Conservation (phyloP, 2,797 vertebrate genomes). For the Moxostoma hubbsi region DNA sequence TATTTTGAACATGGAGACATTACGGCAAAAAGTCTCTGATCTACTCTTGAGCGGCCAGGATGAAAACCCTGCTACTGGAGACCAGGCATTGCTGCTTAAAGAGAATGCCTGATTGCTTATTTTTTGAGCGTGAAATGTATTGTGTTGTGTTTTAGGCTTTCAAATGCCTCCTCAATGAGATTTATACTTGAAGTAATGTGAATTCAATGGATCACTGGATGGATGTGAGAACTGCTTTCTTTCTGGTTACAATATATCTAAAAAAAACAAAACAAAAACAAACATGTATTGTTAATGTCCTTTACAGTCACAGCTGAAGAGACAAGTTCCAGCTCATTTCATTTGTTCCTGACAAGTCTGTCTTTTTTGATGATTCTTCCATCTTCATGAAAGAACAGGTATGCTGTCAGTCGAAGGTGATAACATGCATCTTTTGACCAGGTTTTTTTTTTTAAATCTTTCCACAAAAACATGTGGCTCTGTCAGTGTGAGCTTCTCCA, state of each 20-base stretch:
- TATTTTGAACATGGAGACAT: slow-evolving; percentile 13
- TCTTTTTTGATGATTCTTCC: too few relatives aligned
- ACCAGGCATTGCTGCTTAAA: slow-evolving; percentile 30
- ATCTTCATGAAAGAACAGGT: too few relatives aligned
- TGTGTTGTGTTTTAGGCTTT: not conserved
- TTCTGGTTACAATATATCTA: not conserved
- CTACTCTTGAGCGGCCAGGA: slow-evolving; percentile 5
- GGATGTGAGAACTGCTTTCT: not conserved
- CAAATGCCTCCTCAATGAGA: not conserved
- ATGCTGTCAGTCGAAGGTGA: slow-evolving; percentile 3
- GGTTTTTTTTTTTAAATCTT: not conserved
- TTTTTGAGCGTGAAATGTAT: slow-evolving; percentile 22
- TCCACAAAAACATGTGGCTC: not conserved
- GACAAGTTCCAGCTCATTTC: too few relatives aligned
- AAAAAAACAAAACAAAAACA: not conserved
- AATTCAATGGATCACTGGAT: not conserved
- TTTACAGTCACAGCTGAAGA: too few relatives aligned
- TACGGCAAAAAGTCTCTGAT: slow-evolving; percentile 37
- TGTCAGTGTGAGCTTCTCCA: not conserved
- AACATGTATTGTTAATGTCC: too few relatives aligned
- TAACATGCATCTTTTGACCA: slow-evolving; percentile 5
- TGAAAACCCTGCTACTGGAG: slow-evolving; percentile 24
- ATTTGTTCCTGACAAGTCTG: too few relatives aligned
- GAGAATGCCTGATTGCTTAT: slow-evolving; percentile 47
- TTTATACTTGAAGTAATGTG: not conserved